Evolutionary conservation across 2,113 vertebrate genomes (phyloP), one percentile per base, ranked within the genome.

Genomic region (Morone saxatilis): DNA sequence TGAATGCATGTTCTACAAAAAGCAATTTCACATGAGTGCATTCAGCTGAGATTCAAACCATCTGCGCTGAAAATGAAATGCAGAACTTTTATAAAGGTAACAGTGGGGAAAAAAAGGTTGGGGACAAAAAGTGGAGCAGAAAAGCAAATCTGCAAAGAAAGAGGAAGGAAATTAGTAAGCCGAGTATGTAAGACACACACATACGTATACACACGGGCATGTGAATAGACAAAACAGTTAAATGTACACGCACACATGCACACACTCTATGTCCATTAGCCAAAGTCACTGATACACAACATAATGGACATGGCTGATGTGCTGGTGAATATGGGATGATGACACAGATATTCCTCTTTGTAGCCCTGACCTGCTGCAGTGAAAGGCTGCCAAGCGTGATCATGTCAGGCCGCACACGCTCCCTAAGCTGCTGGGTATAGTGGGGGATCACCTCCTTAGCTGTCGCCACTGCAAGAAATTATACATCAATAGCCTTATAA

Each of bases 351-450:
- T 93, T 94, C 65, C 92, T 92, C 91, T 96, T 94, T 96, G 95
- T 94, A 83, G 86, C 87, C 74, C 96, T 98, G 94, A 99, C 97
- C 98, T 98, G 96, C 94, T 97, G 94, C 91, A 95, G 88, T 88
- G 96, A 95, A 96, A 96, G 91, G 89, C 94, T 96, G 96, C 95
- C 95, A 93, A 97, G 95, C 90, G 96, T 94, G 94, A 97, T 96
- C 95, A 96, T 94, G 87, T 97, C 96, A 96, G 94, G 92, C 89
- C 91, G 95, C 94, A 96, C 95, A 40, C 91, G 92, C 89, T 95
- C 96, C 92, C 96, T 95, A 83, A 96, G 97, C 92, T 96, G 95
- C 88, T 97, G 89, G 0, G 94, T 89, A 88, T 96, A 95, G 76
- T 90, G 89, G 83, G 95, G 94, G 76, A 94, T 94, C 91, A 83